Percentiles rank a stretch among this genome's conserved stretches.
These are phyloP conservation scores for Embidobia sp. DNA, from an alignment of 2,888 invertebrate species.

Conservation along the genomic window DNA sequence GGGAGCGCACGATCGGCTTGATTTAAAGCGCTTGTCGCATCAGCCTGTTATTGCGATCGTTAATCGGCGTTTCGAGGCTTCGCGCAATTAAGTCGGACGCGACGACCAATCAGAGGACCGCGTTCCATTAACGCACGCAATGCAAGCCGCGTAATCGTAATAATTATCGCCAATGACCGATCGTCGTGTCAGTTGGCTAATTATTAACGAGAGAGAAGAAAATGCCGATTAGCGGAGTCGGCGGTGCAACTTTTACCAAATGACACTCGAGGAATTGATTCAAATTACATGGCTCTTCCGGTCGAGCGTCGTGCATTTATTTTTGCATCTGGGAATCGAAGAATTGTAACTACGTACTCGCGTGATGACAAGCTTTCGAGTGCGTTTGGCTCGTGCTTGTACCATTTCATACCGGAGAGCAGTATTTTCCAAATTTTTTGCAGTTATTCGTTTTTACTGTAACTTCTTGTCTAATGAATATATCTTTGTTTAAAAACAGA, in stretches of 20 bases:
- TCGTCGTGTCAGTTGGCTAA: slow-evolving; percentile 72
- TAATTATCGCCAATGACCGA: slow-evolving; percentile 75
- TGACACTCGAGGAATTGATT: slow-evolving; percentile 33
- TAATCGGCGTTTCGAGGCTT: slow-evolving; percentile 74
- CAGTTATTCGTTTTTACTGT: no score
- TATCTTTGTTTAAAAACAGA: no score
- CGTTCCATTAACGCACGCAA: slow-evolving; percentile 72
- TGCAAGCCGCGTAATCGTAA: slow-evolving; percentile 71
- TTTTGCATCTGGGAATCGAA: no score
- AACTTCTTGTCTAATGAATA: no score
- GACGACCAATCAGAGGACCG: slow-evolving; percentile 58
- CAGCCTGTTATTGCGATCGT: slow-evolving; percentile 73
- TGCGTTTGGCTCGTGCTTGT: no score
- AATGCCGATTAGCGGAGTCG: slow-evolving; percentile 36
- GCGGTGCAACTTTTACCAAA: slow-evolving; percentile 5
- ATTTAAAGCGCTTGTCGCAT: slow-evolving; percentile 71
- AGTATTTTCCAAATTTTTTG: no score
- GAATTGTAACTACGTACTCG: no score
- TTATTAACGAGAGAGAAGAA: slow-evolving; percentile 66
- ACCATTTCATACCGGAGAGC: no score
- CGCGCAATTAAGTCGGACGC: slow-evolving; percentile 72
- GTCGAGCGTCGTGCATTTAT: no score
- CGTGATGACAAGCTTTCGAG: no score
- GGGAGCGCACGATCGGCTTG: slow-evolving; percentile 62
- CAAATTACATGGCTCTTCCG: slow-evolving; percentile 4